Percentiles rank a stretch among this genome's conserved stretches.
These are phyloP conservation scores for Pammene aurita DNA, from an alignment of 2,888 invertebrate genomes.

Conservation along the genomic window DNA sequence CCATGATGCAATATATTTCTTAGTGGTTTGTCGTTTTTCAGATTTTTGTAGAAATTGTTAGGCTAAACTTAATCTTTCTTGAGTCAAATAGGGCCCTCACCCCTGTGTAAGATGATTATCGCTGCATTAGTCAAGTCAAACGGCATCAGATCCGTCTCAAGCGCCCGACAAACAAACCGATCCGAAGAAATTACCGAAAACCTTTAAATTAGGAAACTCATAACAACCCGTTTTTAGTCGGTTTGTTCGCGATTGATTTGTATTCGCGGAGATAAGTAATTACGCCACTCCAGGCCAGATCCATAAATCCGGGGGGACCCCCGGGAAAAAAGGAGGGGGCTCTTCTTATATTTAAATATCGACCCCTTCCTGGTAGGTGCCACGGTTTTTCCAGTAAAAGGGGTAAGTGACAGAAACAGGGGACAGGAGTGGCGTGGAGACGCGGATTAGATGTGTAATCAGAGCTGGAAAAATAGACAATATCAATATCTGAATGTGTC, in stretches of 20 bases:
- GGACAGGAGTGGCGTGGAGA: constrained; percentile 57
- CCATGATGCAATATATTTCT: no score
- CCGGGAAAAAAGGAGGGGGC: constrained; percentile 81
- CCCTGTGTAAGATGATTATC: not conserved
- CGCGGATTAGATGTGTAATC: not conserved
- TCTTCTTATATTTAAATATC: constrained; percentile 84
- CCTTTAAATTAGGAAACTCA: constrained; percentile 36
- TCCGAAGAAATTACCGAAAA: constrained; percentile 26
- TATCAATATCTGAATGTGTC: no score
- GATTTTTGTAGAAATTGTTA: no score
- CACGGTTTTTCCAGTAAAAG: constrained; percentile 84
- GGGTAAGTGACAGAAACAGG: constrained; percentile 83
- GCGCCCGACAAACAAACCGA: constrained; percentile 34
- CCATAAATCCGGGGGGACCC: constrained; percentile 78
- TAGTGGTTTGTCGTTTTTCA: no score
- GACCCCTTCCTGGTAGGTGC: constrained; percentile 84
- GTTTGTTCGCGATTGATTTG: constrained; percentile 74
- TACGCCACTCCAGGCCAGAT: constrained; percentile 79
- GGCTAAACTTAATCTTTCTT: no score
- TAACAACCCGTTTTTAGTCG: constrained; percentile 44
- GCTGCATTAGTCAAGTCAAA: not conserved
- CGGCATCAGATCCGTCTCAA: constrained; percentile 16
- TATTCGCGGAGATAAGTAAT: constrained; percentile 82
- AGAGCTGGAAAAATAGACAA: no score
- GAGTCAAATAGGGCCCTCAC: not conserved